Evolutionary conservation across 92 coral and sea anemone genomes (phyloP).

Genomic region (Ricordea florida): DNA sequence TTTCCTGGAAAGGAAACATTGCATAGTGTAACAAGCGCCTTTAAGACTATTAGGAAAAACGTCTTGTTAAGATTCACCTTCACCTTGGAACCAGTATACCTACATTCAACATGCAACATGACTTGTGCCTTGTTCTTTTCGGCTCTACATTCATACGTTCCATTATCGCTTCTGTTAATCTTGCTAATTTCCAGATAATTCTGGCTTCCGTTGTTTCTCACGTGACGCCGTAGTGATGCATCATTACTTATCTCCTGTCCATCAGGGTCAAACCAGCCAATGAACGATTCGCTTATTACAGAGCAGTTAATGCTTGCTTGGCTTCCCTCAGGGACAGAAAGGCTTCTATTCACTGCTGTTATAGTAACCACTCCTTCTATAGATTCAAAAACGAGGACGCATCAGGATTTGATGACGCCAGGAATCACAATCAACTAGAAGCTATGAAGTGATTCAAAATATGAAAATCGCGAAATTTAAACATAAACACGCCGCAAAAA

Average conservation of each 20-base stretch:
- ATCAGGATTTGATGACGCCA: too few relatives aligned
- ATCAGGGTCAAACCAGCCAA: slow-evolving; percentile 51
- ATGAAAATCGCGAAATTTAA: too few relatives aligned
- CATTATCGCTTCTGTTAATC: slow-evolving; percentile 56
- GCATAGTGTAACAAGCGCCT: too few relatives aligned
- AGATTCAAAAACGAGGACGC: background rate
- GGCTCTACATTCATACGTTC: slow-evolving; percentile 67
- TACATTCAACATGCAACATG: slow-evolving; percentile 65
- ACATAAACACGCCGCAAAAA: too few relatives aligned
- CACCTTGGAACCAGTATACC: slow-evolving; percentile 18
- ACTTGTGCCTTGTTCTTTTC: slow-evolving; percentile 2
- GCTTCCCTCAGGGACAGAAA: slow-evolving; percentile 36
- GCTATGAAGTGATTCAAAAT: too few relatives aligned
- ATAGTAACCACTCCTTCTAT: slow-evolving; percentile 42
- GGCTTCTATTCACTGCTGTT: slow-evolving; percentile 19
- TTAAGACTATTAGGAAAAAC: too few relatives aligned
- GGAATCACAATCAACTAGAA: too few relatives aligned
- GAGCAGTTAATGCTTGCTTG: slow-evolving; percentile 50
- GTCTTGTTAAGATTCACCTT: too few relatives aligned
- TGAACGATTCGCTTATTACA: slow-evolving; percentile 42
- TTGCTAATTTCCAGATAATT: slow-evolving; percentile 42
- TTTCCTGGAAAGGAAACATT: too few relatives aligned
- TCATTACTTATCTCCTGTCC: slow-evolving; percentile 36
- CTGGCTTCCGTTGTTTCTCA: slow-evolving; percentile 19
- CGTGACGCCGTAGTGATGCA: slow-evolving; percentile 55